Evolutionary conservation across 2,797 vertebrate species (phyloP).

Genomic region (Ctenosaura bakeri): DNA sequence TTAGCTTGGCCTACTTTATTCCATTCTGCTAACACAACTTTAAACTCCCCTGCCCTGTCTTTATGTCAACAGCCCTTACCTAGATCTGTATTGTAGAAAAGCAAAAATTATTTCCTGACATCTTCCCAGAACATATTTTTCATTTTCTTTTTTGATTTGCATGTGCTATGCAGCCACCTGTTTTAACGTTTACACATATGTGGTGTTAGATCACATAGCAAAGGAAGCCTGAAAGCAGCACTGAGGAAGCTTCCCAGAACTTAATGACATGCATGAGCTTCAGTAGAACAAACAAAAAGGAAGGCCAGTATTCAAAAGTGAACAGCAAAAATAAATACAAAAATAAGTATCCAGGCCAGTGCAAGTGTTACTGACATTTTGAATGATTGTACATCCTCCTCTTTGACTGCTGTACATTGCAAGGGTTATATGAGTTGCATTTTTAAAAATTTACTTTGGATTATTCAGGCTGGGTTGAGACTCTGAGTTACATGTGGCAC

Average conservation of each 20-base stretch:
- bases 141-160: constrained; percentile 43
- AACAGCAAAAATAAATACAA: background rate
- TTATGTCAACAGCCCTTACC: constrained; percentile 70
- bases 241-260: constrained; percentile 44
- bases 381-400: background rate
- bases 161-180: constrained; percentile 42
- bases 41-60: constrained; percentile 40
- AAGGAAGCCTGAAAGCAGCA: constrained; percentile 51
- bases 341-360: constrained; percentile 26
- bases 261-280: constrained; percentile 22
- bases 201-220: constrained; percentile 49
- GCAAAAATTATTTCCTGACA: constrained; percentile 67
- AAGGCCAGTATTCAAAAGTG: background rate
- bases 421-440: background rate
- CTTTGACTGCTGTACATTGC: background rate
- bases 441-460: background rate
- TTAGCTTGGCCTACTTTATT: constrained; percentile 10
- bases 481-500: too few species aligned
- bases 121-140: constrained; percentile 50
- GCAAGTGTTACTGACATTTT: background rate
- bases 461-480: background rate
- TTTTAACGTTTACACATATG: constrained; percentile 56
- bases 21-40: constrained; percentile 24
- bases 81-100: constrained; percentile 61
- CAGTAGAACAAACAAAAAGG: background rate